Base-by-base conservation (phyloP, 2,113 vertebrate species). In the Pelodiscus sinensis region DNA sequence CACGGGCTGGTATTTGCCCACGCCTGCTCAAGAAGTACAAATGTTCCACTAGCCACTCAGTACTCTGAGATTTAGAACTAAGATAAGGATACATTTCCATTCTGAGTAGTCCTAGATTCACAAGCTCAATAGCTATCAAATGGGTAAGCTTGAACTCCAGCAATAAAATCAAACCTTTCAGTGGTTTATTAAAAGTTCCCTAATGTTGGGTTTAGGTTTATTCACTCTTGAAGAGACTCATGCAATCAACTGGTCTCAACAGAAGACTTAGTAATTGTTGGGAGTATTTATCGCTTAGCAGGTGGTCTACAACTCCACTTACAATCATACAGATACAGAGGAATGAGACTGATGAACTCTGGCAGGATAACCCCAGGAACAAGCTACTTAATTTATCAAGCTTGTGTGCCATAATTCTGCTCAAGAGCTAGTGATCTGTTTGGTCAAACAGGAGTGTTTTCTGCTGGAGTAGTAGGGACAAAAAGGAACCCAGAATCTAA, bases 341-440 rank as follows among this genome's bases (percentile, higher is more conserved):
- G 84, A 14, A 89, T 4, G 10, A 19, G 21, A 24, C 4, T 82
- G 79, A 60, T 86, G 18, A 90, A 79, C 65, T 50, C 25, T 51
- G 8, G 31, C 68, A 85, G 19, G 44, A 22, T 18, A 73, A 92
- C 77, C 65, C 71, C 0, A 35, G 0, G 1, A 88, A 91, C 21
- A 3, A 54, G 15, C 78, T 3, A 1, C 15, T 18, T 54, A 35
- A 25, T 31, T 71, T 0, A 0, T 35, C n/a, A 83, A 51, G 51
- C 79, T 73, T 58, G 6, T 62, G 35, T 4, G 2, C 16, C 56
- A 55, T 1, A 0, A 1, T 73, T 73, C 10, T 73, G 19, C 21
- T 73, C 71, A 73, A 73, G 11, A 44, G 71, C 35, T 35, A 65
- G 15, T 65, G 29, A 65, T 35, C 12, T 44, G 4, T 24, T 12